These are phyloP conservation scores for Trachelus tabidus DNA, from an alignment of 2,888 invertebrate genomes.

Conservation along the genomic window DNA sequence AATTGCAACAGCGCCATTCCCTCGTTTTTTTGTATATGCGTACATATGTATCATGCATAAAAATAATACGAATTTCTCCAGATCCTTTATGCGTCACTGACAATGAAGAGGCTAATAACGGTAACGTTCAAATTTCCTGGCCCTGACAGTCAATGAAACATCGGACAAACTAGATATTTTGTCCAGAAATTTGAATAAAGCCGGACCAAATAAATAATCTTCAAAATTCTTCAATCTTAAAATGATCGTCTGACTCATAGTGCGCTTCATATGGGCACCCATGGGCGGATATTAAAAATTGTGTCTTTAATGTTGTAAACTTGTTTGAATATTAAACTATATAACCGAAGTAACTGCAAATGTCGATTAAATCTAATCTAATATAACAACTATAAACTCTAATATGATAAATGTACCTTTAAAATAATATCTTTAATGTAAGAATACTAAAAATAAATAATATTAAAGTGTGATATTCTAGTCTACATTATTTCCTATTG, in stretches of 20 bases:
- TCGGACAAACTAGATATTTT: too few species aligned
- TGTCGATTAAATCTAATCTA: conserved; percentile 18
- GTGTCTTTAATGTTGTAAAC: conserved; percentile 22
- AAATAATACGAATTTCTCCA: too few species aligned
- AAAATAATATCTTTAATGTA: conserved; percentile 20
- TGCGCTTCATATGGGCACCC: background rate
- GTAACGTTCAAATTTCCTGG: background rate
- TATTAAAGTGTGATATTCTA: conserved; percentile 13
- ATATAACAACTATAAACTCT: conserved; percentile 21
- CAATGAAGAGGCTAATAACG: background rate
- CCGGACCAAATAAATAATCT: background rate
- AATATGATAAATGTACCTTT: conserved; percentile 22
- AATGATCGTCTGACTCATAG: background rate
- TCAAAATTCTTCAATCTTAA: conserved; percentile 4
- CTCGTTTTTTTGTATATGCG: too few species aligned
- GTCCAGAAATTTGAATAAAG: background rate
- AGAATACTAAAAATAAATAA: conserved; percentile 22
- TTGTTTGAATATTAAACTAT: conserved; percentile 22
- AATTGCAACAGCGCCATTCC: too few species aligned
- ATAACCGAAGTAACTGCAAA: conserved; percentile 17
- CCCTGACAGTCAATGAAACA: background rate
- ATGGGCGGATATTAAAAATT: conserved; percentile 14
- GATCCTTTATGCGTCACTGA: too few species aligned
- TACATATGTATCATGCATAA: too few species aligned
- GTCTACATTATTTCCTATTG: background rate